phyloP scores from a whole-genome alignment of 2,113 vertebrate genomes.

The Malurus cyaneus region DNA sequence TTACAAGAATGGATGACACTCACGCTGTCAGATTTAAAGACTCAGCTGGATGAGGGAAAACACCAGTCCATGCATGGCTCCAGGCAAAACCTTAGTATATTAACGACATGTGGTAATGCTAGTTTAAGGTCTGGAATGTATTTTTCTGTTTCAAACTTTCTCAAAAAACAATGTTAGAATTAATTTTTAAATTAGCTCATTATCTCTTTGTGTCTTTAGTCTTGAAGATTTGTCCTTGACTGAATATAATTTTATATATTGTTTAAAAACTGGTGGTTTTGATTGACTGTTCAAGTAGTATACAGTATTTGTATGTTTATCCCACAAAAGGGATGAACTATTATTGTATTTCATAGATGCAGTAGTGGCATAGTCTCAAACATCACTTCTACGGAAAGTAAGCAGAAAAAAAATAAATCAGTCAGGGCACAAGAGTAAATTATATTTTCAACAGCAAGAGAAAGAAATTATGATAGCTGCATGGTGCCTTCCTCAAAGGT shows the following conservation, averaged over 20 bases:
- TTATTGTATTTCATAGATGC: neutral
- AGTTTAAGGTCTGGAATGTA: neutral
- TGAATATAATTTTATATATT: neutral
- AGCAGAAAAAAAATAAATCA: neutral
- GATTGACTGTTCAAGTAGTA: neutral
- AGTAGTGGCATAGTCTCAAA: neutral
- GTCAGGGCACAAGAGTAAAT: neutral
- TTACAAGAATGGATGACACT: constrained; percentile 42
- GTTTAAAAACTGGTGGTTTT: neutral
- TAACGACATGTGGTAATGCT: neutral
- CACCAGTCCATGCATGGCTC: neutral
- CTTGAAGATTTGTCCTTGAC: neutral
- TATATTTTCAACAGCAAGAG: neutral
- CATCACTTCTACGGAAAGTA: neutral
- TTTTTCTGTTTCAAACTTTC: neutral
- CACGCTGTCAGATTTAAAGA: neutral
- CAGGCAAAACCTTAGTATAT: neutral
- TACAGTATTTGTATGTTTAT: neutral
- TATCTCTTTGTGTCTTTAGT: neutral
- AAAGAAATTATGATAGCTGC: neutral
- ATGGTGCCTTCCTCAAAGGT: neutral
- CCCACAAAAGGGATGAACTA: neutral
- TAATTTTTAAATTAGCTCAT: neutral
- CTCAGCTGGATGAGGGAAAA: neutral
- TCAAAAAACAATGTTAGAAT: neutral